These are phyloP conservation scores for Theristus sp. DNA, from an alignment of 2,888 invertebrate genomes.

Conservation along the genomic window DNA sequence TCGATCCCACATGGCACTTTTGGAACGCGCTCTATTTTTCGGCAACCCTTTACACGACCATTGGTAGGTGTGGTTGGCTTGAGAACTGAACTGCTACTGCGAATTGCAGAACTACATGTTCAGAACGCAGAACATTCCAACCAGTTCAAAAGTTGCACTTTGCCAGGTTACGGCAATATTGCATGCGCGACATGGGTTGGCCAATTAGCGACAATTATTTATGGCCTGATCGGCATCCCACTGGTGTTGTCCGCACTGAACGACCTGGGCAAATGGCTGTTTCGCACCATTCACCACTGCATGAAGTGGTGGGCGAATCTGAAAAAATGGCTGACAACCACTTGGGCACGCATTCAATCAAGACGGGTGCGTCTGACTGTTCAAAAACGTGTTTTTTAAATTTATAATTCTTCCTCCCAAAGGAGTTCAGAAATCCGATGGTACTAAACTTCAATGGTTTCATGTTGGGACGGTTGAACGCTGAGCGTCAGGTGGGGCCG, in stretches of 20 bases:
- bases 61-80: constrained; percentile 13
- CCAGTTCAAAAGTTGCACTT: not conserved
- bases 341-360: not conserved
- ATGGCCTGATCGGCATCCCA: constrained; percentile 81
- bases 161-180: constrained; percentile 83
- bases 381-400: too few relatives aligned
- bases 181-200: constrained; percentile 69
- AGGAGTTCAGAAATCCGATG: too few relatives aligned
- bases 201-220: constrained; percentile 65
- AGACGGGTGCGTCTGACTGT: too few relatives aligned
- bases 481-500: too few relatives aligned
- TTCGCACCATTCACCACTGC: constrained; percentile 27
- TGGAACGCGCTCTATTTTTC: constrained; percentile 7
- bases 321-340: not conserved
- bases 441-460: too few relatives aligned
- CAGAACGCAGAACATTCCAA: not conserved
- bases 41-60: constrained; percentile 24
- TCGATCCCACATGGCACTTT: constrained; percentile 5
- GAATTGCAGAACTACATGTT: too few relatives aligned
- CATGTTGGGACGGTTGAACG: too few relatives aligned
- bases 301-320: not conserved
- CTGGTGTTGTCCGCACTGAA: constrained; percentile 79
- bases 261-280: constrained; percentile 82
- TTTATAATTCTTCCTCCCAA: too few relatives aligned
- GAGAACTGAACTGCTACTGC: too few relatives aligned